Evolutionary conservation across 2,797 vertebrate species (phyloP), one percentile per base, ranked within the genome.

Genomic region (Scolopax bukidnonensis): DNA sequence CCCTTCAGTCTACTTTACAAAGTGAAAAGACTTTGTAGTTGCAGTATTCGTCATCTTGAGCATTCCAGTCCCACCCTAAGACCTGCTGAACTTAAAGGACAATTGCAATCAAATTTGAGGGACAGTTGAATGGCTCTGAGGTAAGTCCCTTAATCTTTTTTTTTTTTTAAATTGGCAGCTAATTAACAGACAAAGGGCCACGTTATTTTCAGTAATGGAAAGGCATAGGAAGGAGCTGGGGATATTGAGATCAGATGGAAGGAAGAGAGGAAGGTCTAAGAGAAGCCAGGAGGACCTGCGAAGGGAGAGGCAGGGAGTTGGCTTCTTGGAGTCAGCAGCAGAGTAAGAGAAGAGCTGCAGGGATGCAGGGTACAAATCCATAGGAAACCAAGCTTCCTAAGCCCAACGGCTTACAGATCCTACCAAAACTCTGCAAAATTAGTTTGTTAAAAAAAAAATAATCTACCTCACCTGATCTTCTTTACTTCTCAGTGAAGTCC

Each of bases 331-430:
- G 36, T 36, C 25, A 74, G 21, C 32, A 28, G 47, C 20, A 79
- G 63, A 45, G 2, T 41, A 57, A 57, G 41, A 86, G 54, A 71
- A 71, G 19, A 73, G 5, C 16, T 53, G 17, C 16, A 69, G 43
- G 47, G 70, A 25, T 40, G 30, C 32, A 67, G 47, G 8, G 40
- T 38, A 48, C 16, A 67, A 84, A 84, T 33, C 32, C 24, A 17
- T 2, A 56, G 63, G 68, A 50, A 81, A 60, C 4, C 32, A 41
- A 18, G 16, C 30, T 81, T 81, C 3, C 1, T 41, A 21, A 60
- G 10, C 33, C 27, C 3, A 1, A 7, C 15, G 56, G 41, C 6
- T 80, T 91, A 57, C 0, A 0, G 30, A 28, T 73, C 17, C 68
- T 57, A 47, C 8, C 12, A 60, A 16, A 85, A 81, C 30, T 64